Conservation (phyloP, 2,113 vertebrate genomes). For the Cynocephalus volans region DNA sequence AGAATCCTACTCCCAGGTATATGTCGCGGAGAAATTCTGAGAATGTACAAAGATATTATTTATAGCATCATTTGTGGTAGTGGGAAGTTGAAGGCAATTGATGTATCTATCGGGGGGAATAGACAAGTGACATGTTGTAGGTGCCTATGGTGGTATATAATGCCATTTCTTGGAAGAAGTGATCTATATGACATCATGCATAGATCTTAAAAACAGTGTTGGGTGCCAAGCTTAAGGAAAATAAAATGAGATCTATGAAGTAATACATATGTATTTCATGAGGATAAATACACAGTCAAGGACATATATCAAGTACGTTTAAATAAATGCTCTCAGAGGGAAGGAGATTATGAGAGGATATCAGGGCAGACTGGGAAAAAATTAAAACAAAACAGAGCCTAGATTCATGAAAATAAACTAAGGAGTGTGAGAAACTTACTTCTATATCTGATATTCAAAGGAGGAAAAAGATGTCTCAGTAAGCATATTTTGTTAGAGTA, state of each 20-base stretch:
- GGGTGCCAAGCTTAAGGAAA: neutral
- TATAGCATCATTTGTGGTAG: neutral
- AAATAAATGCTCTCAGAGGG: neutral
- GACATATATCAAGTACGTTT: neutral
- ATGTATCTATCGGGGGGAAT: neutral
- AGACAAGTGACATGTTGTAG: neutral
- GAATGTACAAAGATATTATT: neutral
- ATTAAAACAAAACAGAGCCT: neutral
- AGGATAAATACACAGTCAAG: neutral
- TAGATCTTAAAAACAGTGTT: neutral
- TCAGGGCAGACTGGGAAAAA: neutral
- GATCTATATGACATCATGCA: neutral
- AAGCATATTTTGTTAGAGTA: neutral
- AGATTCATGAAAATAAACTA: neutral
- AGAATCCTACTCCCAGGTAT: neutral
- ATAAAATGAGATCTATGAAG: neutral
- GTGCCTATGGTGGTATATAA: neutral
- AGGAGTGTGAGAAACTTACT: neutral
- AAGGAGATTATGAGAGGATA: neutral
- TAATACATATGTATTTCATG: neutral
- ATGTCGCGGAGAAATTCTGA: neutral
- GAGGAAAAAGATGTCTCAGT: neutral
- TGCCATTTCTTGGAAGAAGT: neutral
- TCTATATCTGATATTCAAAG: neutral
- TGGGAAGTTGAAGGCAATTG: neutral